Base-by-base conservation (phyloP, 1,140 invertebrate species). In the Panagrolaimus sp. region DNA sequence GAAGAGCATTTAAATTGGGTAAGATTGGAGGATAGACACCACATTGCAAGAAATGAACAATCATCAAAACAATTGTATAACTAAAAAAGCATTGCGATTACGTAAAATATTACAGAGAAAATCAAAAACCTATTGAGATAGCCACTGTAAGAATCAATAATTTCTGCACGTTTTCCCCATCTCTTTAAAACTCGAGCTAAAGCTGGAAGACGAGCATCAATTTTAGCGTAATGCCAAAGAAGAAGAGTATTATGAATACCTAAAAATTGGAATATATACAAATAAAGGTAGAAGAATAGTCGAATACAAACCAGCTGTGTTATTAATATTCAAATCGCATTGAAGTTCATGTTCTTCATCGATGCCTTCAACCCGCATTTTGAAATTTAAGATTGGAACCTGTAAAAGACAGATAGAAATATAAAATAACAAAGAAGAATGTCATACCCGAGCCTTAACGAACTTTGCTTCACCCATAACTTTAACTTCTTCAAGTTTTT, bases 31-130 rank as follows among this genome's bases (percentile, higher is more conserved):
- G 80, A 32, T 69, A 9, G 47, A 81, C 88, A 88, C 88, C 87
- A 90, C 90, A 91, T 85, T 98, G 95, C 70, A 98, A 87, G 85
- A 91, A 98, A 85, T 97, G 92, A 74, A 98, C 89, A 32, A 96
- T 90, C 93, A 98, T 95, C 43, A 98, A 87, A 12, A 90, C 90
- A 64, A 96, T 86, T n/a, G 93, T 71, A 32, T 77, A 77, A 5
- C 67, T 71, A 63, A 55, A 70, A 58, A 21, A 38, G 7, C 7
- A 38, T 38, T 55, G 14, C 8, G 15, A 12, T 71, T 52, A 32
- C 15, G 45, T 38, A 26, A 48, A 32, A 43, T n/a, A n/a, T 45
- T 12, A n/a, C 15, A 9, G 32, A 38, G 2, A 4, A 38, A 38
- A 38, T 38, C 2, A 38, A 38, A 4, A 21, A 76, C 58, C 17